Evolutionary conservation across 2,113 vertebrate genomes (phyloP).

Genomic region (Laterallus jamaicensis): DNA sequence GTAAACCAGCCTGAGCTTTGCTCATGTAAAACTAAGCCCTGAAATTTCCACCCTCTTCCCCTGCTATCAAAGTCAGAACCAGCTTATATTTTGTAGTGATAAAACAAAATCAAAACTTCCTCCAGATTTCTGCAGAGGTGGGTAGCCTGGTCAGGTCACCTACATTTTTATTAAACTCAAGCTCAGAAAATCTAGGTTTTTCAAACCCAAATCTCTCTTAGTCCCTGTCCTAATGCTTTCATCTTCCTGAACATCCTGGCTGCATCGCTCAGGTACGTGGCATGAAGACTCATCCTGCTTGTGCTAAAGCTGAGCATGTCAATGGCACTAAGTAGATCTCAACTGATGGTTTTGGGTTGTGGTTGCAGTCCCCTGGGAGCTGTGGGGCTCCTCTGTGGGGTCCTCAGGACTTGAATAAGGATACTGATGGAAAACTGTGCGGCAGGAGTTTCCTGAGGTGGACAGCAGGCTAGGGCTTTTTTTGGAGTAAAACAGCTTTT

Average conservation of each 20-base stretch:
- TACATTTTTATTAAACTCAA: background rate
- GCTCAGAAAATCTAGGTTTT: background rate
- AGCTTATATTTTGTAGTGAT: background rate
- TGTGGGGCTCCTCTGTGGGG: fast-evolving
- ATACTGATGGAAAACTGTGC: background rate
- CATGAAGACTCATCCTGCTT: background rate
- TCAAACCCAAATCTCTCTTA: background rate
- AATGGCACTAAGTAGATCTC: background rate
- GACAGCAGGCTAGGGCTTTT: background rate
- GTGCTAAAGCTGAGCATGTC: background rate
- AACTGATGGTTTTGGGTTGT: background rate
- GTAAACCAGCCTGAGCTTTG: background rate
- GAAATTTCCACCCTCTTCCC: background rate
- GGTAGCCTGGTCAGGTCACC: background rate
- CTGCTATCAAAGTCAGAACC: background rate
- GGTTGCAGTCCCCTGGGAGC: background rate
- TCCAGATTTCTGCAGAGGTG: background rate
- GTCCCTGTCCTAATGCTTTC: background rate
- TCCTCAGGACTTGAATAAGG: background rate
- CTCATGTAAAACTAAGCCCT: background rate
- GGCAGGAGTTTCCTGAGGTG: background rate
- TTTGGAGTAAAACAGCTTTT: background rate
- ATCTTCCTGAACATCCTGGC: background rate
- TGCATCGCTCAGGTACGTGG: fast-evolving
- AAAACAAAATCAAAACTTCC: background rate